These are phyloP conservation scores for Danio tinwini DNA, from an alignment of 2,797 vertebrate species.

Conservation along the genomic window DNA sequence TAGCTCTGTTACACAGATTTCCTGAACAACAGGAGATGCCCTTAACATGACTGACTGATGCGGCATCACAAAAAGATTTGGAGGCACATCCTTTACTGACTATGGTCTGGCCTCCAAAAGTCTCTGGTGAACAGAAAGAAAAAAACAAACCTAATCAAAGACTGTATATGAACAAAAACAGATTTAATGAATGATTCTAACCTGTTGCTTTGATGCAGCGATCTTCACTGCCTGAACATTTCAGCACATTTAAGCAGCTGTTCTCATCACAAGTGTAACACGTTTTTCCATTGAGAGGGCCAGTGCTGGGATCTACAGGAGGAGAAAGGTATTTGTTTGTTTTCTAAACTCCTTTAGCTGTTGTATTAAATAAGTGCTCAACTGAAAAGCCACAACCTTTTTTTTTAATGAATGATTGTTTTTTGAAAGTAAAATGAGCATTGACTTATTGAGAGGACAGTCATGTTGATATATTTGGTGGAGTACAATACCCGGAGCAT, in stretches of 20 bases:
- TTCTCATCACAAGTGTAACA: neutral
- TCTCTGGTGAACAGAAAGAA: neutral
- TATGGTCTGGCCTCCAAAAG: neutral
- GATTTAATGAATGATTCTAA: constrained; percentile 10
- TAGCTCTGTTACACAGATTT: neutral
- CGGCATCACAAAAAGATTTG: neutral
- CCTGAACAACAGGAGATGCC: neutral
- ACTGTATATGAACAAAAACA: too few species aligned
- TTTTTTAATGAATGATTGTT: too few species aligned
- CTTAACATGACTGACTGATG: neutral
- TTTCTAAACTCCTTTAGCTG: neutral
- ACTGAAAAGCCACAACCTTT: neutral
- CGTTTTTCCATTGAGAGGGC: neutral
- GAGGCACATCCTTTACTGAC: neutral
- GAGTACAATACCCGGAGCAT: constrained; percentile 25
- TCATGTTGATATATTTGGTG: neutral
- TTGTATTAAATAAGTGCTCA: neutral
- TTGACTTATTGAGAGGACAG: neutral
- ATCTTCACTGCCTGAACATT: neutral
- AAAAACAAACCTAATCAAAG: too few species aligned
- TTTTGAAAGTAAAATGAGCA: neutral
- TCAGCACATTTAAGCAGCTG: neutral
- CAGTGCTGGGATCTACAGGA: neutral
- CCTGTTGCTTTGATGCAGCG: constrained; percentile 6
- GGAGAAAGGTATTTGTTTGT: neutral